Evolutionary conservation across 1,140 invertebrate species (phyloP), one percentile per base, ranked within the genome.

Genomic region (Plectus sambesii): DNA sequence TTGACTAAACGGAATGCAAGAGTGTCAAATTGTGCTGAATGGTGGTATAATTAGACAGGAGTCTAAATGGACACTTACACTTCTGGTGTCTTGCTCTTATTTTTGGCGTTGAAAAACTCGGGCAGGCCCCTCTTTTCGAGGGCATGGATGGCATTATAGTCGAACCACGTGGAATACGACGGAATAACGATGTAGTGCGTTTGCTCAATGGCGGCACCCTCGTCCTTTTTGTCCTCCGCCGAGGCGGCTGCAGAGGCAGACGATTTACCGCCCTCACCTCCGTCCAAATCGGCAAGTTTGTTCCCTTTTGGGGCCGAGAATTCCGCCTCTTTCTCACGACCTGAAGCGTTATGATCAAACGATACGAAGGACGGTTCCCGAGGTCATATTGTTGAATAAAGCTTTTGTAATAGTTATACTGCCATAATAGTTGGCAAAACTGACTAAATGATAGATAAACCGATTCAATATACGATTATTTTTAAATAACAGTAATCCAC

Each of bases 151-250:
- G 87, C 84, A 52, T 97, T 98, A 71, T 99, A 99, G 72, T 99
- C 94, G 71, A 98, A 99, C 94, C 94, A 99, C 3, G 90, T 86
- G 0, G 93, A 84, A 73, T 99, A 99, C 50, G 87, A 93, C 6
- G 94, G 94, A 35, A 99, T 84, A 39, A 99, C 87, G 55, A 99
- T 98, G 70, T 97, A 89, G 73, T 99, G 92, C 0, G 90, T 97
- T 72, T 98, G 93, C 69, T 97, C 90, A 20, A 67, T 54, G 19
- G 59, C 66, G 17, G 54, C n/a, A n/a, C n/a, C n/a, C n/a, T n/a
- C 44, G 30, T 53, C 63, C 40, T 59, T n/a, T 54, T 19, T 30
- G 42, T n/a, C 36, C 30, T 0, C 38, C 33, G 27, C 24, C 30
- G 15, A 40, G 47, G 9, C 27, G 25, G 20, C 40, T 24, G 43